Conservation (phyloP, 2,888 invertebrate genomes). For the Ennomos fuscantarius region DNA sequence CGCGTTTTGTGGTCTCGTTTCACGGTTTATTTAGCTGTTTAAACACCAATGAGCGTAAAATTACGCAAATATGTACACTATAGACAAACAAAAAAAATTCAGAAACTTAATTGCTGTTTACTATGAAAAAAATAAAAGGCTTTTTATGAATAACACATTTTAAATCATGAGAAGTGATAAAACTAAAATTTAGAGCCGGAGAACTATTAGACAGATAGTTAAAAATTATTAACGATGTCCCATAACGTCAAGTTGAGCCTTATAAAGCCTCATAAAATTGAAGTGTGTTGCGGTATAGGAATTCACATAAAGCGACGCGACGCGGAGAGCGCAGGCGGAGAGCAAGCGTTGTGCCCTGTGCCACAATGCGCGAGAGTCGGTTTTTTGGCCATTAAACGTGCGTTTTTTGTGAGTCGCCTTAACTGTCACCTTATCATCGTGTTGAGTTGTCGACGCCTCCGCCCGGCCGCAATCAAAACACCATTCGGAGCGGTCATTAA, state of each 20-base stretch:
- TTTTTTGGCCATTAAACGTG: conserved; percentile 77
- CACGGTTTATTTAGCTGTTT: conserved; percentile 78
- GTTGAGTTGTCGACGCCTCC: conserved; percentile 85
- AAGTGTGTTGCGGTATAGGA: conserved; percentile 74
- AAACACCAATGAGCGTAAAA: conserved; percentile 75
- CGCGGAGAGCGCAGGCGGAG: conserved; percentile 44
- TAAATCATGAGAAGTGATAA: conserved; percentile 42
- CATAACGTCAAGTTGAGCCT: conserved; percentile 65
- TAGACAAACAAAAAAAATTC: conserved; percentile 55
- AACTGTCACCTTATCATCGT: conserved; percentile 81
- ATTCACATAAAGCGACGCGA: conserved; percentile 71
- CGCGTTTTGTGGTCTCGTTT: conserved; percentile 79
- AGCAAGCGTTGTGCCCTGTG: conserved; percentile 21
- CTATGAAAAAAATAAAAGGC: conserved; percentile 29
- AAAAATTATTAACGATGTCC: conserved; percentile 70
- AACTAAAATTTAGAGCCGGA: conserved; percentile 53
- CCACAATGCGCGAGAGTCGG: conserved; percentile 55
- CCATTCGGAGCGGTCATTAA: conserved; percentile 81
- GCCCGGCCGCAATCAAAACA: conserved; percentile 83
- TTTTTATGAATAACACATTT: conserved; percentile 32
- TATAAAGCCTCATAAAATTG: conserved; percentile 73
- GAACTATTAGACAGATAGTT: conserved; percentile 62
- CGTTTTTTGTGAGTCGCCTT: conserved; percentile 77
- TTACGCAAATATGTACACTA: conserved; percentile 61
- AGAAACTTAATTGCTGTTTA: conserved; percentile 30